These are phyloP conservation scores for Crocodylus rhombifer DNA, from an alignment of 2,797 vertebrate species.

Conservation along the genomic window DNA sequence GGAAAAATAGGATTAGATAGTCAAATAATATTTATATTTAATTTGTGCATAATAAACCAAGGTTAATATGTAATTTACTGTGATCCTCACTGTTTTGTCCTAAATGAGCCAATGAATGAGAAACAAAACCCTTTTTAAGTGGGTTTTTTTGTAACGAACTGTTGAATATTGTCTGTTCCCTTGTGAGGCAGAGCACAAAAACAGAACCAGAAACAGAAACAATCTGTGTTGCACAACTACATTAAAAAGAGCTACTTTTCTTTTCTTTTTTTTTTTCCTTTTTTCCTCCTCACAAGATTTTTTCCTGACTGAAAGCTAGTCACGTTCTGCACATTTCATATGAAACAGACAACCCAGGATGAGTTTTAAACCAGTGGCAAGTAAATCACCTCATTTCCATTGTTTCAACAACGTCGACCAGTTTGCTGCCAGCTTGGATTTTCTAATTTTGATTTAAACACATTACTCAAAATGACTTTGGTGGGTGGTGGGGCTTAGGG, in stretches of 20 bases:
- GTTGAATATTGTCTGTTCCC: background rate
- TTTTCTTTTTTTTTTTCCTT: background rate
- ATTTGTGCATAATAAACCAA: background rate
- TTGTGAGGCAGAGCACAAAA: background rate
- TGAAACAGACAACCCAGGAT: conserved; percentile 40
- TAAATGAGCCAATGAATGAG: background rate
- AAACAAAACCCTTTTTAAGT: background rate
- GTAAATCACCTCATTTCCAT: conserved; percentile 75
- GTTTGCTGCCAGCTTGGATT: conserved; percentile 62
- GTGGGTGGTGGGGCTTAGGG: conserved; percentile 60
- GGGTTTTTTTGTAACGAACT: background rate
- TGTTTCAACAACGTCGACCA: conserved; percentile 60
- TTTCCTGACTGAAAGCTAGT: conserved; percentile 37
- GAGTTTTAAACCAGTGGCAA: conserved; percentile 56
- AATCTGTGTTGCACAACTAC: background rate
- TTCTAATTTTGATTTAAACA: conserved; percentile 79
- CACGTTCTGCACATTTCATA: conserved; percentile 17
- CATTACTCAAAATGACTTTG: conserved; percentile 76
- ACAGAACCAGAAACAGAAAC: background rate
- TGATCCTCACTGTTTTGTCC: background rate
- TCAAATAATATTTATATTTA: background rate
- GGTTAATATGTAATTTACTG: background rate
- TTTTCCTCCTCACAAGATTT: background rate
- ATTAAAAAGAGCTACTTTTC: background rate
- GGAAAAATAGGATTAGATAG: background rate